Base-by-base conservation (phyloP, 2,113 vertebrate species). In the Paradisaea rubra region DNA sequence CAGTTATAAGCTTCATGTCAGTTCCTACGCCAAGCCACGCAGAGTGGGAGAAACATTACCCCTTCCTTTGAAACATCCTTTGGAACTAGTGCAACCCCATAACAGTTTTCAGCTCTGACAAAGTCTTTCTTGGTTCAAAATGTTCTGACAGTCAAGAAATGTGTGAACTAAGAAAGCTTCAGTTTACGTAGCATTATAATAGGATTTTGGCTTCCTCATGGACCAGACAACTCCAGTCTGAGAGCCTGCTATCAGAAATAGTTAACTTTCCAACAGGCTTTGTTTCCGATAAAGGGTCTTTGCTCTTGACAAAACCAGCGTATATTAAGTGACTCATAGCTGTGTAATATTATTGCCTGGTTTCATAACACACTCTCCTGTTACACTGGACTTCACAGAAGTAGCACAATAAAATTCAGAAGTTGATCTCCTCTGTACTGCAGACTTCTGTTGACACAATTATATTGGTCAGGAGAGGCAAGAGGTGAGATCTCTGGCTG, bases 351-450 rank as follows among this genome's bases (percentile, higher is more conserved):
- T 90, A 93, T 93, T 73, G 56, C 19, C 64, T 70, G 47, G 54
- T 74, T 92, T 93, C 76, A 66, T 92, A 84, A 78, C 64, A 86
- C 71, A 10, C 52, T 92, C 81, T 93, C 69, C 18, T 84, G 66
- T 92, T 95, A 87, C 91, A 53, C 52, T 50, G 81, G 72, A 49
- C 89, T 93, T 89, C 89, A 91, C 83, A 85, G 81, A 84, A 84
- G 45, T 49, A 91, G 28, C 9, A 49, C 31, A 91, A 50, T 89
- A 81, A 91, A 93, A 79, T 53, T 87, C 77, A 92, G 77, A 81
- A 93, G 64, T 61, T 49, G 52, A 70, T 77, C 69, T 76, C 41
- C 65, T 53, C 69, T 81, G 57, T 49, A 78, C 80, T 90, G 24
- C 50, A 82, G 83, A 25, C 16, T 86, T 88, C 56, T 94, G 83